phyloP scores from a whole-genome alignment of 2,888 invertebrate genomes.

The Cenopis cana region DNA sequence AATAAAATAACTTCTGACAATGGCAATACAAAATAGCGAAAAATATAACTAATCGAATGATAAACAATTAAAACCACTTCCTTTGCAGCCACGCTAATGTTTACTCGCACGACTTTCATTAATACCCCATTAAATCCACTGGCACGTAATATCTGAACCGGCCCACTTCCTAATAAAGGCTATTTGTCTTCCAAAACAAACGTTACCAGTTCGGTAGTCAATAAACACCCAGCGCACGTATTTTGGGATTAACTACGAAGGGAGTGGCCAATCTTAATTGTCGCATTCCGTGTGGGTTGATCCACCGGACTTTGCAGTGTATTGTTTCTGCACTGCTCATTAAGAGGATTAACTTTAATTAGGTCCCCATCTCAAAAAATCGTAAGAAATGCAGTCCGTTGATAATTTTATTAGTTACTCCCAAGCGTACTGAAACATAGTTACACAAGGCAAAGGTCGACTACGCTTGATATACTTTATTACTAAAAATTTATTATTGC shows the following conservation, averaged over 20 bases:
- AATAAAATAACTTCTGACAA: too few species aligned
- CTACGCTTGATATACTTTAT: background rate
- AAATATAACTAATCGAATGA: too few species aligned
- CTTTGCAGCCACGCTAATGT: background rate
- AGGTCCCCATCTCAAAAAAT: background rate
- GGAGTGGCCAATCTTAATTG: slow-evolving; percentile 82
- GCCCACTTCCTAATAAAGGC: slow-evolving; percentile 46
- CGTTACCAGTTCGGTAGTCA: slow-evolving; percentile 67
- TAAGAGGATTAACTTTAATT: slow-evolving; percentile 65
- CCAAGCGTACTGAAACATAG: background rate
- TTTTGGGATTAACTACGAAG: slow-evolving; percentile 81
- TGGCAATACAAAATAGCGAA: too few species aligned
- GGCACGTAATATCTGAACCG: slow-evolving; percentile 40
- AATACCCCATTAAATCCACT: slow-evolving; percentile 40
- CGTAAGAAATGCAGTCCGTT: too few species aligned
- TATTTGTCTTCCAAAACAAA: slow-evolving; percentile 66
- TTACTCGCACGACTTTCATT: slow-evolving; percentile 35
- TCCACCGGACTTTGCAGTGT: slow-evolving; percentile 69
- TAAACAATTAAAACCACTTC: too few species aligned
- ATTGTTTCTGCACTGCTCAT: slow-evolving; percentile 77
- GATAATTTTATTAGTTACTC: too few species aligned
- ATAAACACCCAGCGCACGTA: slow-evolving; percentile 82
- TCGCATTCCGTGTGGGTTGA: slow-evolving; percentile 70
- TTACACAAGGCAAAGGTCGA: background rate
- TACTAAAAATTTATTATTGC: too few species aligned